Base-by-base conservation (phyloP, 2,797 vertebrate species). In the Sebastes minor region DNA sequence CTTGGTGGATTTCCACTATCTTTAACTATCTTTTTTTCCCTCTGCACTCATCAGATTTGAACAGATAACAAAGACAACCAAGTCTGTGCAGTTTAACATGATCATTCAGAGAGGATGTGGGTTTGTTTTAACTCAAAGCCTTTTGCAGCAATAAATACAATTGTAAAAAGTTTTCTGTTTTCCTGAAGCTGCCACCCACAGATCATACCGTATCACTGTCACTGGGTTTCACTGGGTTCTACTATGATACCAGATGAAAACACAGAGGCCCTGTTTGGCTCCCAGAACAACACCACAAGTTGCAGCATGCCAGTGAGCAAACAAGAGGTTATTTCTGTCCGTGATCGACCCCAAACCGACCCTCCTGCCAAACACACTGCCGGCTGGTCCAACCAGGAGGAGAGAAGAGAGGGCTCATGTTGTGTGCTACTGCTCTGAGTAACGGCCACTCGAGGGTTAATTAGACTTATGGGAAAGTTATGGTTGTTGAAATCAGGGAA, bases 391-490 rank as follows among this genome's bases (percentile, higher is more conserved):
- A 68, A 73, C 63, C 65, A 70, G 65, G 52, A 77, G 76, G 78
- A 69, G 71, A 77, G 57, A 68, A 62, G 55, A 73, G 71, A 55
- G 84, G 75, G 67, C 42, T 80, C 46, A 1, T 30, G 52, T 71
- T 74, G 63, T 89, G 81, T 89, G 73, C 70, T 60, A 75, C 72
- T 13, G 46, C 42, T 77, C 64, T 83, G 84, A 88, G 81, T 62
- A 71, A 80, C 22, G 55, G 81, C 76, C 90, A 81, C 91, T 82
- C 2, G 52, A 90, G 92, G 93, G 85, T 92, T 89, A 87, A 89
- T 88, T 86, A 79, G 82, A 88, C 89, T 90, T 92, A 92, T 94
- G 92, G 95, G 93, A 95, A 95, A 89, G 93, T 89, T 79, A 80
- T 62, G 86, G 80, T 81, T 91, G 91, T 88, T 94, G 85, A 92